Evolutionary conservation across 2,797 vertebrate species (phyloP).

Genomic region (Girardinus metallicus): DNA sequence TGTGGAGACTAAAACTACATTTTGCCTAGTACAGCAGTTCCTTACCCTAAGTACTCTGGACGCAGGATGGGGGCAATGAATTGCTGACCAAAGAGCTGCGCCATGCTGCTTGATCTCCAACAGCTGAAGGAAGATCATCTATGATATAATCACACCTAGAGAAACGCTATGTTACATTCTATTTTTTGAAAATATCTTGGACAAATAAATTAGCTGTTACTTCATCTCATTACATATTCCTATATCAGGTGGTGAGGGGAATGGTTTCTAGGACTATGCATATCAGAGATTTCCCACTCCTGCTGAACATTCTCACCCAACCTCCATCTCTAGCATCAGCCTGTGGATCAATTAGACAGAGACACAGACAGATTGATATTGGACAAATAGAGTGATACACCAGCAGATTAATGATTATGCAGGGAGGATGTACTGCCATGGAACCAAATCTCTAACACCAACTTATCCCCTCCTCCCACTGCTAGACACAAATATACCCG

Average conservation of each 20-base stretch:
- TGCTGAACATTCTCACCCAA: conserved; percentile 35
- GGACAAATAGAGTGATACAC: conserved; percentile 60
- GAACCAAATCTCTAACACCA: conserved; percentile 8
- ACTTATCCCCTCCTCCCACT: conserved; percentile 7
- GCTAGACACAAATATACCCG: conserved; percentile 47
- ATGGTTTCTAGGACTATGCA: conserved; percentile 36
- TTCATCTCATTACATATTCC: background rate
- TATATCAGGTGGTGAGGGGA: conserved; percentile 15
- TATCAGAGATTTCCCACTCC: conserved; percentile 41
- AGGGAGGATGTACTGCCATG: conserved; percentile 47
- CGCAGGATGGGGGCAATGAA: background rate
- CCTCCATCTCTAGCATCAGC: conserved; percentile 46
- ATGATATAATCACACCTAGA: background rate
- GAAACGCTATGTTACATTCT: background rate
- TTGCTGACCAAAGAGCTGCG: background rate
- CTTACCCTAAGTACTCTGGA: background rate
- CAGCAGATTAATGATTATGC: conserved; percentile 65
- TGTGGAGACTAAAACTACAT: background rate
- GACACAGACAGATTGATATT: conserved; percentile 63
- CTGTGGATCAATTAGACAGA: conserved; percentile 65
- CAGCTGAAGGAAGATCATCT: background rate
- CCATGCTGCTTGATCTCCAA: background rate
- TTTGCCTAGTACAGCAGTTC: background rate
- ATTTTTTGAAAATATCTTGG: background rate
- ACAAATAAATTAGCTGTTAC: background rate